Base-by-base conservation (phyloP, 2,888 invertebrate species). In the Nysson spinosus region DNA sequence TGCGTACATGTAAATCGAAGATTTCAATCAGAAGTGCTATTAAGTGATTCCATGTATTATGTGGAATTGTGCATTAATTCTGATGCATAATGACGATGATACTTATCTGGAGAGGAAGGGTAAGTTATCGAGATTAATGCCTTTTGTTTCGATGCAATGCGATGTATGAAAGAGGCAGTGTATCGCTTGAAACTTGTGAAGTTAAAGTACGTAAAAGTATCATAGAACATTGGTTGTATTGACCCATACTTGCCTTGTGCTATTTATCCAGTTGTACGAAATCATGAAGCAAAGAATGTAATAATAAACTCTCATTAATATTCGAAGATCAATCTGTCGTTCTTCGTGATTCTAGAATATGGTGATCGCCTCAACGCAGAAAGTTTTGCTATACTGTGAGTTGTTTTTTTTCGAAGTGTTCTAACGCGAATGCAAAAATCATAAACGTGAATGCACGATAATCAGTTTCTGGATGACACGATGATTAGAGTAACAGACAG, bases 261-360 rank as follows among this genome's bases (percentile, higher is more conserved):
- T 85, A 84, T 80, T 79, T 82, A 84, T 85, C 85, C 85, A 85
- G 85, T 85, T 83, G 85, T 85, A 85, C 81, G 82, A 84, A 83
- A 82, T 83, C 80, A 83, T 78, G 82, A 83, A 79, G 81, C 82
- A 83, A 84, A 85, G 78, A 81, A 85, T 80, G 77, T 78, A 73
- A 77, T 75, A 73, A 76, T 70, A 76, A 76, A 76, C 69, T 69
- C 50, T 67, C 50, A 75, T 77, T 77, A 75, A 77, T 65, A 76
- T 60, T 68, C 35, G 52, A 60, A 40, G 35, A 39, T 12, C 43
- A 47, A 52, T 42, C n/a, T n/a, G 49, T 43, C 49, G 39, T 20
- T 49, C 42, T 55, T 55, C 12, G 37, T 39, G 43, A 58, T 55
- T 28, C 12, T 43, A 34, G 5, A 22, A 37, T n/a, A n/a, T 20